phyloP scores from a whole-genome alignment of 2,797 vertebrate species.

The Lerista edwardsae region DNA sequence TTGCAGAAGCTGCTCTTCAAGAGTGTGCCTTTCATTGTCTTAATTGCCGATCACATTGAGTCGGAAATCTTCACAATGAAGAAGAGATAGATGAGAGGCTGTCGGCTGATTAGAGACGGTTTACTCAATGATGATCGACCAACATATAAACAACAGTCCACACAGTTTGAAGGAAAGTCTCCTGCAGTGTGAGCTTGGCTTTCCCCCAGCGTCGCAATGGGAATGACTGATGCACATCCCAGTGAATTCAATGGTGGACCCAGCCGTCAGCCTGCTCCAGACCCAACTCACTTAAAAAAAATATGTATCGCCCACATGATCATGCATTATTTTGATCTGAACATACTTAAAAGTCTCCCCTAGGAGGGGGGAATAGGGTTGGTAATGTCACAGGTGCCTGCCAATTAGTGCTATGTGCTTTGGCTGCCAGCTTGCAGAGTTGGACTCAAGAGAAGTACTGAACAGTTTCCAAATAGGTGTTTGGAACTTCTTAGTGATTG shows the following conservation, averaged over 20 bases:
- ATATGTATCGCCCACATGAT: background rate
- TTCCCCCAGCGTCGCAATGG: background rate
- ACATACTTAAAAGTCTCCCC: background rate
- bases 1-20: background rate
- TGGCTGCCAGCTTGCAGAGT: background rate
- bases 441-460: background rate
- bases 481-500: background rate
- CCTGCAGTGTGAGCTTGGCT: background rate
- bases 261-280: background rate
- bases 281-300: background rate
- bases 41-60: background rate
- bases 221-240: background rate
- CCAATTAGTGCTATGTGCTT: background rate
- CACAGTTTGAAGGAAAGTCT: background rate
- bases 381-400: background rate
- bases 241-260: background rate
- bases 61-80: background rate
- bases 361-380: too few relatives aligned
- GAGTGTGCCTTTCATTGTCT: background rate
- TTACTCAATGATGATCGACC: slow-evolving; percentile 5
- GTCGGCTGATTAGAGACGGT: background rate
- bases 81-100: background rate
- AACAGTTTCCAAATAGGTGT: background rate
- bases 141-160: background rate
- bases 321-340: background rate